These are phyloP conservation scores for Platalea minor DNA, from an alignment of 2,797 vertebrate genomes.

Conservation along the genomic window DNA sequence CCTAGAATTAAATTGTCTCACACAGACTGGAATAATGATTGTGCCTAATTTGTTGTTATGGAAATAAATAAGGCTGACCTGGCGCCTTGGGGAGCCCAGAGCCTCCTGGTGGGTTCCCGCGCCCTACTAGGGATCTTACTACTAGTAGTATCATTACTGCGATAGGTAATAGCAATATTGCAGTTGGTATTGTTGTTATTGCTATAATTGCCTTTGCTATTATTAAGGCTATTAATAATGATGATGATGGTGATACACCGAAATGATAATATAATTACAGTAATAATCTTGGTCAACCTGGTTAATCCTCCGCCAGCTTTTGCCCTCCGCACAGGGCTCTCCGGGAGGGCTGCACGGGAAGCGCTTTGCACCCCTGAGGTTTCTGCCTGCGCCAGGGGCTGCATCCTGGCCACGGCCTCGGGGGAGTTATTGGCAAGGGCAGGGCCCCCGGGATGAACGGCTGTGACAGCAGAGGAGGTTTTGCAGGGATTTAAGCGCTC, in stretches of 20 bases:
- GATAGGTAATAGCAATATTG: background rate
- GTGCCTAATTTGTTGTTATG: constrained; percentile 54
- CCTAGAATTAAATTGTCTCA: constrained; percentile 66
- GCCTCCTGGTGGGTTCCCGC: background rate
- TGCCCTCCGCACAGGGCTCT: background rate
- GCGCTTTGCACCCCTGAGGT: background rate
- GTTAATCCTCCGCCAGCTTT: background rate
- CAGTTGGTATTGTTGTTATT: background rate
- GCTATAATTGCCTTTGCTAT: constrained; percentile 44
- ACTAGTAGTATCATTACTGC: background rate
- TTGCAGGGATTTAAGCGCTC: background rate
- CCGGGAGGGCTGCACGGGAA: background rate
- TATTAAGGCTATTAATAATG: constrained; percentile 56
- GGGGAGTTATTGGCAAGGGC: background rate
- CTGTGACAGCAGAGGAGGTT: background rate
- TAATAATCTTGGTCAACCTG: constrained; percentile 34
- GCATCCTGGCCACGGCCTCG: background rate
- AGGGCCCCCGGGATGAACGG: background rate
- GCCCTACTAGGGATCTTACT: constrained; percentile 18
- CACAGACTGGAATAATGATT: constrained; percentile 56
- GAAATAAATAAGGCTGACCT: constrained; percentile 66
- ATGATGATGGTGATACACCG: background rate
- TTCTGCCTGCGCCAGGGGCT: background rate
- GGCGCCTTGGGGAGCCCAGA: constrained; percentile 20
- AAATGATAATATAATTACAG: constrained; percentile 56